Base-by-base conservation (phyloP, 2,113 vertebrate species). In the Dendrocopos noguchii region DNA sequence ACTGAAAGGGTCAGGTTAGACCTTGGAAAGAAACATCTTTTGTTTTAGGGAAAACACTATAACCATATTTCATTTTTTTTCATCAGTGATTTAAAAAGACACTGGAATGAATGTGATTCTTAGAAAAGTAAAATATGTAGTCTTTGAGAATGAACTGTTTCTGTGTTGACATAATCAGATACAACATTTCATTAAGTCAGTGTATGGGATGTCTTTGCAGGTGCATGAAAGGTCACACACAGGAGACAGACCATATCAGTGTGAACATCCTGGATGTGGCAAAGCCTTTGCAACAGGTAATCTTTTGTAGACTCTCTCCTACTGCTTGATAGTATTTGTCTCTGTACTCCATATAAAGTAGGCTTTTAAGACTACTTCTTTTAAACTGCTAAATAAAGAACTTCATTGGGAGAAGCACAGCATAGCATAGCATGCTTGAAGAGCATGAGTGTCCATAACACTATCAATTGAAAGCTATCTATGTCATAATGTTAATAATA, bases 261-360 rank as follows among this genome's bases (percentile, higher is more conserved):
- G 99, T 95, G 99, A 99, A 18, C 99, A 99, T 93, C 96, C 97
- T 18, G 98, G 99, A 80, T 99, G 99, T 95, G 99, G 99, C 60
- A 99, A 99, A 97, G 99, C 99, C 85, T 99, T 99, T 98, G 99
- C 99, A 91, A 99, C 99, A 98, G 99, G 99, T 99, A 97, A 80
- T 42, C 17, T 83, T 72, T 24, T 66, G 59, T 65, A 64, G 50
- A 29, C n/a, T 59, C n/a, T 4, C 33, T 86, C 74, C 67, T 92
- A 33, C 74, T 88, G 42, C n/a, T 85, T 81, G 28, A 55, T 87
- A 59, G 9, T 52, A 4, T 67, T 59, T 83, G 34, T 64, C 28
- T 80, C 29, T 74, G 56, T 55, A 61, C 25, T 80, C 27, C 67
- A 52, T 55, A 61, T 82, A 66, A 88, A 72, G 2, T 9, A 42